Conservation (phyloP, 2,113 vertebrate species). For the Mustelus asterias region DNA sequence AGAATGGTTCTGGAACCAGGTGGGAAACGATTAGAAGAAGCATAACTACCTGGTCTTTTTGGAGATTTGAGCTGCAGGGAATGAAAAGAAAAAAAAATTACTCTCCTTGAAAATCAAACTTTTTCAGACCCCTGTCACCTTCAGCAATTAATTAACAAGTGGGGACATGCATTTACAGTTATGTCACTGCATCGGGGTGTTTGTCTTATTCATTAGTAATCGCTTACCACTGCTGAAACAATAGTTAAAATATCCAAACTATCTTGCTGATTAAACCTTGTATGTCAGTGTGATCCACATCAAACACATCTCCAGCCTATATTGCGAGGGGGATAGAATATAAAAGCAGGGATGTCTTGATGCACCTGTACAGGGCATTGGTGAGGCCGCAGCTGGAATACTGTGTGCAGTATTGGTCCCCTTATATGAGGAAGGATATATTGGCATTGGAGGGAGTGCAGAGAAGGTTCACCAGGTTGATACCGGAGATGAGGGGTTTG, state of each 20-base stretch:
- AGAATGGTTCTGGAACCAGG: not conserved
- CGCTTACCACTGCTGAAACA: not conserved
- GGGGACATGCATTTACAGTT: not conserved
- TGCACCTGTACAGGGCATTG: too few species aligned
- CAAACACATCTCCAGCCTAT: too few species aligned
- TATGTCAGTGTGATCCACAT: too few species aligned
- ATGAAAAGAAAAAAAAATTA: constrained; percentile 48
- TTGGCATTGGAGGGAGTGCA: too few species aligned
- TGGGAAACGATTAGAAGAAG: not conserved
- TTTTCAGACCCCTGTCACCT: not conserved
- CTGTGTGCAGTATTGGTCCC: too few species aligned
- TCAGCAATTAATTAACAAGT: not conserved
- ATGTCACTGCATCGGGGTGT: not conserved
- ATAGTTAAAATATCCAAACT: not conserved
- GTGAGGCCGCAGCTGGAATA: too few species aligned
- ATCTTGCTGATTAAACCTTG: not conserved
- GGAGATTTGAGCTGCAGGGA: constrained; percentile 86
- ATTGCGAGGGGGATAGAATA: too few species aligned
- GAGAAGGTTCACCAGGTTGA: too few species aligned
- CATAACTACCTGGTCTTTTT: constrained; percentile 84
- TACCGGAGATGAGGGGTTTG: too few species aligned
- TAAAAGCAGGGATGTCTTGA: too few species aligned
- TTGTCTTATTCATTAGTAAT: not conserved
- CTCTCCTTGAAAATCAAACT: not conserved
- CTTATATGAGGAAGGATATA: too few species aligned